A percentile compares a stretch with the other conserved stretches of the same genome.
Evolutionary conservation across 1,140 invertebrate genomes (phyloP).

Genomic region (Eciton burchellii): DNA sequence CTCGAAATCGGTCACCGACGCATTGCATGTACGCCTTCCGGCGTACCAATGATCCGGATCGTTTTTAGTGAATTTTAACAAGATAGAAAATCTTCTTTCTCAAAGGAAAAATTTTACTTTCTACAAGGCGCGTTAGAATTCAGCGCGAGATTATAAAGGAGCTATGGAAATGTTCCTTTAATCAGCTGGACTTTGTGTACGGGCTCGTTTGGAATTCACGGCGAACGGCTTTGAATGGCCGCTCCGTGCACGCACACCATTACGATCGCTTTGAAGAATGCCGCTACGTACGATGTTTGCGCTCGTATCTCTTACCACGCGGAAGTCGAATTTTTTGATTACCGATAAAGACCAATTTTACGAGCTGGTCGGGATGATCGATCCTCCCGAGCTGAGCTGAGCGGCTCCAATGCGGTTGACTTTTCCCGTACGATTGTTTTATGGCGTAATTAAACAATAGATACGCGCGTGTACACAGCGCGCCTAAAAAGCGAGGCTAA

Average conservation of each 20-base stretch:
- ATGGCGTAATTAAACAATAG: not conserved
- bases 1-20: constrained; percentile 39
- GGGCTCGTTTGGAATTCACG: constrained; percentile 44
- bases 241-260: constrained; percentile 38
- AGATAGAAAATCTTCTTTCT: too few species aligned
- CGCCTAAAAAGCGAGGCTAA: not conserved
- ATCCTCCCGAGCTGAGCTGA: not conserved
- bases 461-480: not conserved
- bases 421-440: not conserved
- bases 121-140: not conserved
- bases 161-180: constrained; percentile 12
- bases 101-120: not conserved
- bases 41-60: not conserved
- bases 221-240: constrained; percentile 24
- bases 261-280: constrained; percentile 66
- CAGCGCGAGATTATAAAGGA: not conserved
- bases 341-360: constrained; percentile 52
- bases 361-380: constrained; percentile 14
- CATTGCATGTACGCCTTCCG: constrained; percentile 15
- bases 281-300: constrained; percentile 50
- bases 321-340: constrained; percentile 57
- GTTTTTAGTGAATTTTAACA: constrained; percentile 12
- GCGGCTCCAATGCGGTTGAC: not conserved
- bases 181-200: constrained; percentile 39
- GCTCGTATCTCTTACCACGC: constrained; percentile 29